Evolutionary conservation across 2,797 vertebrate species (phyloP).

Genomic region (Malacoraja senta): DNA sequence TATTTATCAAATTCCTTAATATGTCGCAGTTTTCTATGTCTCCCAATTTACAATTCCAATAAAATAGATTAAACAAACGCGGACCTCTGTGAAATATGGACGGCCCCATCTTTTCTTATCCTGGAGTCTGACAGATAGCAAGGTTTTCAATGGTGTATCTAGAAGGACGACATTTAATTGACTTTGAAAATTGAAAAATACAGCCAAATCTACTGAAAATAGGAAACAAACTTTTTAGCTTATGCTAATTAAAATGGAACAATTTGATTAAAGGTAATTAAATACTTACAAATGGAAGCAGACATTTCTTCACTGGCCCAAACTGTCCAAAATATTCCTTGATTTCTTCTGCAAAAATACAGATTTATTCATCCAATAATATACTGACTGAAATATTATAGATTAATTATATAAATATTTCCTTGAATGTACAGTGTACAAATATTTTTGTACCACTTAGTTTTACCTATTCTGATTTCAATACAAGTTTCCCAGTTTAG

Average conservation of each 20-base stretch:
- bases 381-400: background rate
- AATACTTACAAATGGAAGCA: constrained; percentile 79
- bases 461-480: background rate
- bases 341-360: constrained; percentile 65
- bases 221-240: background rate
- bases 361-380: background rate
- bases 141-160: background rate
- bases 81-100: background rate
- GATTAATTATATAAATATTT: background rate
- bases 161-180: background rate
- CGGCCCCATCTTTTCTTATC: background rate
- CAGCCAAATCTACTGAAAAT: background rate
- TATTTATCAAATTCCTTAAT: background rate
- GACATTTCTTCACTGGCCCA: constrained; percentile 68
- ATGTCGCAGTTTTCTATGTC: background rate
- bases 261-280: background rate
- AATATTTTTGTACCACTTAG: background rate
- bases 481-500: background rate
- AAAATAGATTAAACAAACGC: background rate
- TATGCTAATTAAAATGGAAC: background rate
- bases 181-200: background rate
- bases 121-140: background rate
- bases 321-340: constrained; percentile 81
- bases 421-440: background rate
- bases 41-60: background rate